Evolutionary conservation across 2,888 invertebrate genomes (phyloP), one percentile per base, ranked within the genome.

Genomic region (Epiblema foenella): DNA sequence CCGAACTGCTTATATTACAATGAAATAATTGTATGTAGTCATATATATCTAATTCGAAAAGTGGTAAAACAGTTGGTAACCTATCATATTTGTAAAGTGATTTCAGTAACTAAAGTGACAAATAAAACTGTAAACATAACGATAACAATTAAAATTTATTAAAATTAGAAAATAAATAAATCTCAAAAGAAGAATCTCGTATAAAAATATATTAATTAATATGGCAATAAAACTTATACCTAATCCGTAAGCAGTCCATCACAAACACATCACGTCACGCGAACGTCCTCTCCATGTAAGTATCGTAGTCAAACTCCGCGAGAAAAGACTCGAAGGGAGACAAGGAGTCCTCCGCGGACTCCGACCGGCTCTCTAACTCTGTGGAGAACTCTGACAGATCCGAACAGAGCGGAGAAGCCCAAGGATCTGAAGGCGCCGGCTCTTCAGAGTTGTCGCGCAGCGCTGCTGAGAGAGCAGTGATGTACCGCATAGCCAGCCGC

Each of bases 401-500:
- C 20, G 95, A 94, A 76, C 94, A 88, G 56, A 88, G 82, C 0
- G 93, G 91, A 12, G 93, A 93, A 8, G 90, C 86, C 92, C 91
- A 92, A 66, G 89, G 88, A 29, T 89, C 92, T 2, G 89, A 88
- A 33, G 81, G 63, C 5, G 78, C 74, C 10, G 79, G 78, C 20
- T 80, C 78, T 15, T 75, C 58, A 0, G 88, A 80, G 17, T 83
- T 83, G 76, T 93, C 89, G n/a, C 94, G 89, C 73, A 97, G 88
- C 0, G 96, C 95, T 0, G 95, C 93, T n/a, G 95, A 95, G 64
- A 98, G 89, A 15, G 97, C 95, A 12, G 95, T 91, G 76, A 98
- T 98, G 85, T 98, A 98, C 82, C 96, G 96, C 96, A 98, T 97
- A 29, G 98, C 98, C 74, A 98, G 91, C 46, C 97, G 93, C 59